Evolutionary conservation across 2,888 invertebrate species (phyloP), one percentile per base, ranked within the genome.

Genomic region (Isotomurus palustris): DNA sequence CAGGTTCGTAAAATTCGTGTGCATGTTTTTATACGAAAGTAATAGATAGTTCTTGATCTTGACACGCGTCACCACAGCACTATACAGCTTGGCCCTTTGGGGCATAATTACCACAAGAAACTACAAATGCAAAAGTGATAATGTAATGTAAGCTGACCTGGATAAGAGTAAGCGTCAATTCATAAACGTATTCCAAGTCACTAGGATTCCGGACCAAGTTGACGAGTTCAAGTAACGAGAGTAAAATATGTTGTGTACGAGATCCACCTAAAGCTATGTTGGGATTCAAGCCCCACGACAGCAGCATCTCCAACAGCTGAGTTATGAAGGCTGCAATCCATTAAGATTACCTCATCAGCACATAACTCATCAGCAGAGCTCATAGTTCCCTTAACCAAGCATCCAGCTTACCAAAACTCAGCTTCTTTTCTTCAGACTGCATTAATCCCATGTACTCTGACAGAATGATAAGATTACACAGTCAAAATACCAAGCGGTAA

Each of bases 161-260:
- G 45, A 87, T 80, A 19, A 87, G 78, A 1, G 84, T 85, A 61
- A 84, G 75, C 3, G 85, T 83, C 70, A 87, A 79, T 71, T 83
- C 83, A 72, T 85, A 83, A 53, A 87, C 82, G 73, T 84, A 83
- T 65, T 81, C 78, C 71, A 87, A 81, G 73, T 87, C 87, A 50
- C 79, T 77, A 55, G 83, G 82, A 56, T 80, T 81, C 40, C 84
- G 78, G 2, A 64, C 65, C 29, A 60, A 60, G 28, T 68, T 58
- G 21, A 85, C 83, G 81, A 87, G 74, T 63, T 76, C 75, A 61
- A 79, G 75, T 60, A 79, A 81, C 25, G 85, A 84, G 71, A 86
- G 83, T 55, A 88, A 75, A 66, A 86, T 84, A 73, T 87, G 84
- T 71, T 83, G 83, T 59, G 83, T 84, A 66, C 83, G 79, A 57